Evolutionary conservation across 2,113 vertebrate species (phyloP).

Genomic region (Callaeas wilsoni): DNA sequence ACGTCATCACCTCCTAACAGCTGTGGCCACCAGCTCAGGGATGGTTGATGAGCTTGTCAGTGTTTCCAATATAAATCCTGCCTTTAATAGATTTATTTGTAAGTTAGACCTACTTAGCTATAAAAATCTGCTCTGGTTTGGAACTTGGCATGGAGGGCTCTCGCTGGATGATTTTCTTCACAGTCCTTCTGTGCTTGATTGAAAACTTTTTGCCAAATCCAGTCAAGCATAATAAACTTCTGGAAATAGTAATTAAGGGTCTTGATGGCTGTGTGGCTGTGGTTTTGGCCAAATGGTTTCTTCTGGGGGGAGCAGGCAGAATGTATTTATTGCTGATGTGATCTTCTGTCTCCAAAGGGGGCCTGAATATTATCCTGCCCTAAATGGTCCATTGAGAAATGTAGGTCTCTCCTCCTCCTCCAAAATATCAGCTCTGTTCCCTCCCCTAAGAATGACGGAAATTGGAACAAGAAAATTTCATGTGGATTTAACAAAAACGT

Average conservation of each 20-base stretch:
- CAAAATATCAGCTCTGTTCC: background rate
- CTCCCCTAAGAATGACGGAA: background rate
- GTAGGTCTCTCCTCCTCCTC: background rate
- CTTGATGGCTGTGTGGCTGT: background rate
- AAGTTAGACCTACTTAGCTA: background rate
- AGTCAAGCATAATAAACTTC: slow-evolving; percentile 17
- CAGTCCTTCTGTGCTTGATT: slow-evolving; percentile 1
- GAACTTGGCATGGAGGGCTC: background rate
- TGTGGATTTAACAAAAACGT: background rate
- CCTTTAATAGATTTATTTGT: slow-evolving; percentile 16
- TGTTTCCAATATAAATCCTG: slow-evolving; percentile 25
- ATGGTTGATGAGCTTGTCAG: background rate
- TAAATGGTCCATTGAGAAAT: background rate
- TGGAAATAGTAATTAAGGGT: background rate
- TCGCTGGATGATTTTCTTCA: slow-evolving; percentile 2
- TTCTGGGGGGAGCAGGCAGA: background rate
- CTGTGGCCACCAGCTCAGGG: slow-evolving; percentile 2
- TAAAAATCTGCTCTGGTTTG: slow-evolving; percentile 10
- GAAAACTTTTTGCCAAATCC: slow-evolving; percentile 24
- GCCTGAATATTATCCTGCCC: background rate
- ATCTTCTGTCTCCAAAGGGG: background rate
- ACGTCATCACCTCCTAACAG: slow-evolving; percentile 30
- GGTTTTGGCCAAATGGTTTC: background rate
- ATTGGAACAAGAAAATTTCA: background rate
- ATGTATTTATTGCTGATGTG: background rate